These are phyloP conservation scores for Cydia pomonella DNA, from an alignment of 1,140 invertebrate species.

Conservation along the genomic window DNA sequence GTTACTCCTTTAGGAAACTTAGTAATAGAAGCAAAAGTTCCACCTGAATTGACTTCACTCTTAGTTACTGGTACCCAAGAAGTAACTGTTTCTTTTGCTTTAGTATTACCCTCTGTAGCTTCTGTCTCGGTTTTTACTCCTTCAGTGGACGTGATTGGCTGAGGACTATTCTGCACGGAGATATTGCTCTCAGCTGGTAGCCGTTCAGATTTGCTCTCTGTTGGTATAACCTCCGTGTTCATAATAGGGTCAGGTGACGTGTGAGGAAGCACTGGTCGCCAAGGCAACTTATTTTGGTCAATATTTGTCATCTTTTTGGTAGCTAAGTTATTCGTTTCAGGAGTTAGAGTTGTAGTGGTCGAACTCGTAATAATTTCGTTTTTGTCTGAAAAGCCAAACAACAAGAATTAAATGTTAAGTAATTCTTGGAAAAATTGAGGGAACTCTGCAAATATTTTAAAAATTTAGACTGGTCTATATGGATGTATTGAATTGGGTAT, in stretches of 20 bases:
- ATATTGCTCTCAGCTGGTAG: conserved; percentile 67
- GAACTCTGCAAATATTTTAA: too few relatives aligned
- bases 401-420: conserved; percentile 23
- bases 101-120: conserved; percentile 35
- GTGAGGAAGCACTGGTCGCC: conserved; percentile 50
- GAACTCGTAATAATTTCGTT: conserved; percentile 46
- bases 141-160: conserved; percentile 47
- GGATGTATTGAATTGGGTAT: too few relatives aligned
- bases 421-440: not conserved
- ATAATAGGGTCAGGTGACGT: conserved; percentile 38
- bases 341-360: conserved; percentile 37
- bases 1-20: conserved; percentile 69
- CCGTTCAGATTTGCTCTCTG: conserved; percentile 59
- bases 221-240: conserved; percentile 40
- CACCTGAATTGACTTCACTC: conserved; percentile 58
- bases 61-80: conserved; percentile 57
- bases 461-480: too few relatives aligned
- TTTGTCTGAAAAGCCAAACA: conserved; percentile 60
- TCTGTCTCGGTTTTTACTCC: conserved; percentile 33
- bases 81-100: conserved; percentile 42
- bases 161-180: conserved; percentile 59
- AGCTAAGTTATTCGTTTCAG: conserved; percentile 51
- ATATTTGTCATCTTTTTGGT: conserved; percentile 60
- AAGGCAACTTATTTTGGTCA: conserved; percentile 60
- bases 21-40: conserved; percentile 72